Conservation (phyloP, 2,888 invertebrate genomes). For the Axea sp. region DNA sequence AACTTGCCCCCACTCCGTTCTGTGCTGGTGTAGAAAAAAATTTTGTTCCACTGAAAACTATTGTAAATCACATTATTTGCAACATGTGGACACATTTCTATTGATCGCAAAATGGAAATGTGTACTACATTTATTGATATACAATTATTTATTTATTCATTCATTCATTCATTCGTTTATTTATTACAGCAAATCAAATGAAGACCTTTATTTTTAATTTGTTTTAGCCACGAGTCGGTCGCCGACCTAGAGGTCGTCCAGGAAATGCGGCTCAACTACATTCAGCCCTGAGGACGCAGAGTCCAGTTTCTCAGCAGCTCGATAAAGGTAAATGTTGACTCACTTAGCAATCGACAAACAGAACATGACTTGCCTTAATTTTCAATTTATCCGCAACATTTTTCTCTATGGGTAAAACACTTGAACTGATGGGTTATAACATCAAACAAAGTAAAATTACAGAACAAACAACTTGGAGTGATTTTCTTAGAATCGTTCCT, state of each 20-base stretch:
- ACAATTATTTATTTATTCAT: too few relatives aligned
- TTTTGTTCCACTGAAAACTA: too few relatives aligned
- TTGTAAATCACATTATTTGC: too few relatives aligned
- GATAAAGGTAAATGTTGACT: conserved; percentile 73
- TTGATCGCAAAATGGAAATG: too few relatives aligned
- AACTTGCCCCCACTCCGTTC: too few relatives aligned
- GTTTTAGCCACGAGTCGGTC: conserved; percentile 76
- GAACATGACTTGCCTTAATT: conserved; percentile 35
- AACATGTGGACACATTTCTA: too few relatives aligned
- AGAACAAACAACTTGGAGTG: conserved; percentile 16
- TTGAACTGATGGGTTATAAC: conserved; percentile 25
- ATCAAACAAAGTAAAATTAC: conserved; percentile 32
- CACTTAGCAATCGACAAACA: conserved; percentile 42
- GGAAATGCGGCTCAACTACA: conserved; percentile 73
- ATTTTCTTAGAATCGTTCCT: conserved; percentile 4
- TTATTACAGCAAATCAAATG: too few relatives aligned
- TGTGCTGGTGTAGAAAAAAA: too few relatives aligned
- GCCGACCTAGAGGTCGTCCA: conserved; percentile 76
- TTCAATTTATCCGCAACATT: conserved; percentile 33
- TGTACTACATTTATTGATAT: too few relatives aligned
- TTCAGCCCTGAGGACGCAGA: conserved; percentile 72
- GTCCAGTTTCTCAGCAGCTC: conserved; percentile 74
- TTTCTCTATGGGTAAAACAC: conserved; percentile 8
- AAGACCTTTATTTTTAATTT: too few relatives aligned
- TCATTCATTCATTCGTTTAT: too few relatives aligned